Base-by-base conservation (phyloP, 2,888 invertebrate genomes). In the Saturnia pavonia region DNA sequence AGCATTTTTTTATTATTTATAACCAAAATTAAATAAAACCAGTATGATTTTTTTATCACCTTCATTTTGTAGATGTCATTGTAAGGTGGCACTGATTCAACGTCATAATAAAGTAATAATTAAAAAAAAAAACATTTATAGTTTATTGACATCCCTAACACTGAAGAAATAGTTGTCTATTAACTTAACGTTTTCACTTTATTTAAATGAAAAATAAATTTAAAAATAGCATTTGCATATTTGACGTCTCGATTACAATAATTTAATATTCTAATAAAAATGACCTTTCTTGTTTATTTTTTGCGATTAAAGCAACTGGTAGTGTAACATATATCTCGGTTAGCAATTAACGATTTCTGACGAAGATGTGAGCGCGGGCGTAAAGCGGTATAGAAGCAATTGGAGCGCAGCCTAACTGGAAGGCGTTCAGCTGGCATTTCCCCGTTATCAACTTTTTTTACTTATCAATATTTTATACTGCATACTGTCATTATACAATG, bases 391-490 rank as follows among this genome's bases (percentile, higher is more conserved):
- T 69, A 73, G 71, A 22, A 77, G 73, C 85, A 91, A 91, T 80
- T 90, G 84, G 91, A 91, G 90, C 91, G 85, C 82, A 78, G 80
- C 85, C 82, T 90, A 91, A 91, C 91, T 90, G 91, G 84, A 84
- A 80, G 78, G 77, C 77, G 76, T 79, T 76, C 77, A 79, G 76
- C 80, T 77, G 78, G 69, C 69, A 73, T 73, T 70, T 54, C 68
- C 71, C 86, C 86, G 86, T 86, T 86, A 86, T 78, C 82, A 79
- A 40, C 69, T 78, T 85, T 85, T 54, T 81, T 82, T 80, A 75
- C 75, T 72, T 79, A 78, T 77, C 75, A 77, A 77, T 80, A 80
- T 78, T 75, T 76, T 76, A 73, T 73, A 74, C 72, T 68, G 76
- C 75, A 73, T 74, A 72, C 68, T 63, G 67, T 74, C 45, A 72